Percentiles rank a stretch among this genome's conserved stretches.
phyloP scores from a whole-genome alignment of 30 jellyfish, hydroid and myxozoan genomes.

The Rhopilema esculentum region DNA sequence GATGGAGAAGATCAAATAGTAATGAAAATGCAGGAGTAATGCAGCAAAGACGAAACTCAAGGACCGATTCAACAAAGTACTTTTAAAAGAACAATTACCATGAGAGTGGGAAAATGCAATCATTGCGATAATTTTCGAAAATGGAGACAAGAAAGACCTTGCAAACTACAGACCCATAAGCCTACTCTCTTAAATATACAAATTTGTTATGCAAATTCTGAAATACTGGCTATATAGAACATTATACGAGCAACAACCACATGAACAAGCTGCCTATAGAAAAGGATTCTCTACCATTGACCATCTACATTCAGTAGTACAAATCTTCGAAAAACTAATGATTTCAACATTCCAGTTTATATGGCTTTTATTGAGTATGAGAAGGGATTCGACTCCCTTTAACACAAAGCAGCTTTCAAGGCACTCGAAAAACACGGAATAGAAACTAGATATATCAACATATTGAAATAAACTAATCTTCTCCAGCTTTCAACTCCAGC shows the following conservation, averaged over 20 bases:
- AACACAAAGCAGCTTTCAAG: slow-evolving; percentile 20
- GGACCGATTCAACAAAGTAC: slow-evolving; percentile 25
- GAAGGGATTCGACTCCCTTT: slow-evolving; percentile 28
- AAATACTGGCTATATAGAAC: slow-evolving; percentile 21
- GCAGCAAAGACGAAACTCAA: slow-evolving; percentile 28
- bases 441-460: slow-evolving; percentile 11
- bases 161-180: slow-evolving; percentile 43
- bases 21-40: slow-evolving; percentile 40
- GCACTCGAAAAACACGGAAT: slow-evolving; percentile 30
- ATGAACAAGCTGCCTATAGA: slow-evolving; percentile 40
- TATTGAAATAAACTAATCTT: slow-evolving; percentile 8
- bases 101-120: slow-evolving; percentile 36
- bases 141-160: slow-evolving; percentile 24
- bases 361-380: slow-evolving; percentile 28
- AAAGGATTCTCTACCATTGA: slow-evolving; percentile 30
- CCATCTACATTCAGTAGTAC: slow-evolving; percentile 8
- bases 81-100: slow-evolving; percentile 33
- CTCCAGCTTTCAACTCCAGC: too few relatives aligned
- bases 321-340: too few relatives aligned
- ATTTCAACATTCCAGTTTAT: slow-evolving; percentile 13
- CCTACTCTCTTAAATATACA: slow-evolving; percentile 29
- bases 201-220: background rate
- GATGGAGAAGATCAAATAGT: slow-evolving; percentile 22
- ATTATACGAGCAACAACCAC: slow-evolving; percentile 31
- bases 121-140: slow-evolving; percentile 1